Percentiles rank a stretch among this genome's conserved stretches.
Conservation (phyloP, 2,888 invertebrate species). For the Volucella zonaria region DNA sequence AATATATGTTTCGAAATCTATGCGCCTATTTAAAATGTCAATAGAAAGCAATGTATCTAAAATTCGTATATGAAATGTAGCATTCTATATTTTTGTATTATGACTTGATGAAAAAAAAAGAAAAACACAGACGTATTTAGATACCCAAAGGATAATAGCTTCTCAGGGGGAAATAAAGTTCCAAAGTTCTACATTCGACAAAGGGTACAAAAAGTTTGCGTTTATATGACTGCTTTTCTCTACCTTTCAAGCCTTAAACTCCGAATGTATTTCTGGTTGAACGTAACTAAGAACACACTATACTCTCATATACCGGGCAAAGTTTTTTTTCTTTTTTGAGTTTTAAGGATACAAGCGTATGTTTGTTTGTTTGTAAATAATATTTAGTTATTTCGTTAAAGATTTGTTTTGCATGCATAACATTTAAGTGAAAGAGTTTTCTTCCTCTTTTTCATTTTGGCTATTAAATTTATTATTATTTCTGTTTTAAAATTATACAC, state of each 20-base stretch:
- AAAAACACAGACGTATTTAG: conserved; percentile 24
- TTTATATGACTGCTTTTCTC: too few relatives aligned
- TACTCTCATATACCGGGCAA: conserved; percentile 9
- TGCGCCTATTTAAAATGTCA: conserved; percentile 46
- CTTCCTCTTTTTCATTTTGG: conserved; percentile 52
- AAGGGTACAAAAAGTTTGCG: background rate
- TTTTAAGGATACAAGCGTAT: conserved; percentile 38
- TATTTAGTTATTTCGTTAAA: conserved; percentile 56
- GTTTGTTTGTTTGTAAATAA: conserved; percentile 69
- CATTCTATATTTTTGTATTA: conserved; percentile 66
- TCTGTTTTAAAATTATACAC: conserved; percentile 25
- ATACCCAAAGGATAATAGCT: conserved; percentile 19
- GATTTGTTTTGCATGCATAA: conserved; percentile 65
- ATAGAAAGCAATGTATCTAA: conserved; percentile 44
- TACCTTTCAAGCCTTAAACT: background rate
- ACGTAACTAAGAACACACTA: conserved; percentile 1
- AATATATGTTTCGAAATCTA: conserved; percentile 30
- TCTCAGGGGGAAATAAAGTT: conserved; percentile 54
- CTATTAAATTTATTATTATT: conserved; percentile 49
- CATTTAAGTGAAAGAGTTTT: conserved; percentile 46
- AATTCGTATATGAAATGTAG: conserved; percentile 51
- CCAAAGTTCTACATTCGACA: background rate
- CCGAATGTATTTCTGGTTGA: conserved; percentile 1
- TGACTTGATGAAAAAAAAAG: conserved; percentile 45
- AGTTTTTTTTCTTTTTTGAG: conserved; percentile 20